Percentiles rank a stretch among this genome's conserved stretches.
phyloP scores from a whole-genome alignment of 1,140 invertebrate genomes.

The Tetranychus cinnabarinus region DNA sequence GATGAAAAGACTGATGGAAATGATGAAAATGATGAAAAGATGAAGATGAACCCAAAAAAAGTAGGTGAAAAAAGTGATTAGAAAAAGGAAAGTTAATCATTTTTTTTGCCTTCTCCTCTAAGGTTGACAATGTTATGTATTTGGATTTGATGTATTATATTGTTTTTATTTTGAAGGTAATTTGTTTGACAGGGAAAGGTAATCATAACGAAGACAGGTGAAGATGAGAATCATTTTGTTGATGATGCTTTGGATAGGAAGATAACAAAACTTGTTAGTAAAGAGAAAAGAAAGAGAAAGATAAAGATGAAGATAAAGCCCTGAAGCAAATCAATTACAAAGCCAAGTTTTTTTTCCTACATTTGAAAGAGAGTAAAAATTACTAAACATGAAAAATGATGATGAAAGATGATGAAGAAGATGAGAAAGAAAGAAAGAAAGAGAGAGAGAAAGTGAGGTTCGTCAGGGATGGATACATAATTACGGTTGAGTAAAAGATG shows the following conservation, averaged over 20 bases:
- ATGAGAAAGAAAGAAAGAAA: not conserved
- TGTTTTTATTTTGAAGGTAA: too few relatives aligned
- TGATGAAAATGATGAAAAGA: too few relatives aligned
- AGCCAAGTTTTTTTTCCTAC: not conserved
- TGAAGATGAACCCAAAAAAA: too few relatives aligned
- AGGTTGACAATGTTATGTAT: too few relatives aligned
- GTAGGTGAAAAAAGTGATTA: too few relatives aligned
- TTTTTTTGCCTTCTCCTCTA: too few relatives aligned
- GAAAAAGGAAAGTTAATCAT: too few relatives aligned
- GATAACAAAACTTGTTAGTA: not conserved
- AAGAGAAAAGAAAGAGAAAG: not conserved
- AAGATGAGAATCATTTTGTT: not conserved
- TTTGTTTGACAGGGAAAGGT: too few relatives aligned
- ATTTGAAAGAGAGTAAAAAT: not conserved
- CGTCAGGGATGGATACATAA: not conserved
- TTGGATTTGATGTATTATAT: too few relatives aligned
- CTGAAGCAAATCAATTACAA: not conserved
- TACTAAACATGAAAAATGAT: not conserved
- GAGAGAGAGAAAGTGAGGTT: not conserved
- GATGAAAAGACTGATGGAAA: too few relatives aligned
- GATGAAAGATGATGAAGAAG: not conserved
- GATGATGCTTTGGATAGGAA: not conserved
- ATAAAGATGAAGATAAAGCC: not conserved
- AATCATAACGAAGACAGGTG: not conserved
- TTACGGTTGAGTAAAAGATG: not conserved